Evolutionary conservation across 2,888 invertebrate species (phyloP).

Genomic region (Microctonus hyperodae): DNA sequence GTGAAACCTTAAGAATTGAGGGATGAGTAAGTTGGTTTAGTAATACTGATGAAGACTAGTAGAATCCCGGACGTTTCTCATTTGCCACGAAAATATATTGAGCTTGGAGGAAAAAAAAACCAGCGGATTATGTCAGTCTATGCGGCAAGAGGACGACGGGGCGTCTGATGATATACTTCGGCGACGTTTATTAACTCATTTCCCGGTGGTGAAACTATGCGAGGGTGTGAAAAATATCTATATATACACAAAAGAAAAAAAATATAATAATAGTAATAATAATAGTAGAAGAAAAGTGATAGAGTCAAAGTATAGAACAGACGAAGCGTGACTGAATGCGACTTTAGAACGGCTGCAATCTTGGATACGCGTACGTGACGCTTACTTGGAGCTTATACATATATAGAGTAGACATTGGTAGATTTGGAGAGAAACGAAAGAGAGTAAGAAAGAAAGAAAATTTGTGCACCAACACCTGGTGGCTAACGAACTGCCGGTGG

Average conservation of each 20-base stretch:
- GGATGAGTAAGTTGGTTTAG: background rate
- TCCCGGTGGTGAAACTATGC: slow-evolving; percentile 2
- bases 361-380: slow-evolving; percentile 25
- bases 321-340: slow-evolving; percentile 13
- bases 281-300: background rate
- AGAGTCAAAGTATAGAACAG: background rate
- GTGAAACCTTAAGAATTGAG: background rate
- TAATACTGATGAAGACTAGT: background rate
- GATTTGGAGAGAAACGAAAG: slow-evolving; percentile 3
- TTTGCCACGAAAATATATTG: background rate
- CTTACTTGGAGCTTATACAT: slow-evolving; percentile 14
- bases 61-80: background rate
- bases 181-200: slow-evolving; percentile 32
- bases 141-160: background rate
- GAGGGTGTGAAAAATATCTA: background rate
- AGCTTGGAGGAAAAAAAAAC: background rate
- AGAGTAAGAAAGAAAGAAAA: slow-evolving; percentile 5
- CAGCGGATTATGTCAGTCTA: background rate
- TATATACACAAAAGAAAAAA: background rate
- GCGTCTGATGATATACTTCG: slow-evolving; percentile 5
- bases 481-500: slow-evolving; percentile 39
- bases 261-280: background rate
- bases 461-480: slow-evolving; percentile 34
- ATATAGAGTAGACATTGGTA: slow-evolving; percentile 1
- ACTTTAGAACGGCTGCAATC: slow-evolving; percentile 29